Percentiles rank a stretch among this genome's conserved stretches.
These are phyloP conservation scores for Talpa occidentalis DNA, from an alignment of 2,113 vertebrate species.

Conservation along the genomic window DNA sequence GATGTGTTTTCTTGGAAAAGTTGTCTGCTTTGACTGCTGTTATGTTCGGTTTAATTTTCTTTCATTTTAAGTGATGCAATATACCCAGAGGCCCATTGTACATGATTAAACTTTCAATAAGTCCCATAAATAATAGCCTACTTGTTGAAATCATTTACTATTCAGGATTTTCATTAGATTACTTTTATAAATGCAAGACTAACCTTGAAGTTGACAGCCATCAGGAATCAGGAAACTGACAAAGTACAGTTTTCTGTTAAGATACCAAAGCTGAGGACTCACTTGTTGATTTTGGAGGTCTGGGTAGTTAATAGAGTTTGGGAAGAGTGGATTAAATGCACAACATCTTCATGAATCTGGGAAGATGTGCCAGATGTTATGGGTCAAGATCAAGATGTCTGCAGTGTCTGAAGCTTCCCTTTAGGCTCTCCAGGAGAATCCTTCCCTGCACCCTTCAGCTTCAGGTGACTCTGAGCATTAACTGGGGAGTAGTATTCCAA, in stretches of 20 bases:
- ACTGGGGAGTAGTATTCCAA: too few relatives aligned
- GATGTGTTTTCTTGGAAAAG: not conserved
- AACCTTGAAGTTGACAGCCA: not conserved
- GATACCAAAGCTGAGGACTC: not conserved
- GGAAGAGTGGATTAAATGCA: not conserved
- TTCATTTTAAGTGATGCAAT: not conserved
- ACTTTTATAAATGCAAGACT: not conserved
- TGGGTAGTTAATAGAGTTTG: not conserved
- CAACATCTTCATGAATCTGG: not conserved
- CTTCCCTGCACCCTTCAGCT: too few relatives aligned
- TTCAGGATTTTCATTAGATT: not conserved
- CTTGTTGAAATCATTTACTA: slow-evolving; percentile 23
- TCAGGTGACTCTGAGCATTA: too few relatives aligned
- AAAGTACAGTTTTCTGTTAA: not conserved
- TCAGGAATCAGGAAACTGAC: not conserved
- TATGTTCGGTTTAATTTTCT: not conserved
- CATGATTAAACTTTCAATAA: slow-evolving; percentile 28
- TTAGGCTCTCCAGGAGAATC: too few relatives aligned
- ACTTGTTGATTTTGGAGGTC: not conserved
- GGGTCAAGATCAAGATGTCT: too few relatives aligned
- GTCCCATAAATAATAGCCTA: slow-evolving; percentile 6
- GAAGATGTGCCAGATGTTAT: not conserved
- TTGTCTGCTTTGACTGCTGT: not conserved
- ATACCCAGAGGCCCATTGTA: not conserved
- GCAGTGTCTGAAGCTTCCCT: too few relatives aligned